These are phyloP conservation scores for Heliothis virescens DNA, from an alignment of 1,140 invertebrate species.

Conservation along the genomic window DNA sequence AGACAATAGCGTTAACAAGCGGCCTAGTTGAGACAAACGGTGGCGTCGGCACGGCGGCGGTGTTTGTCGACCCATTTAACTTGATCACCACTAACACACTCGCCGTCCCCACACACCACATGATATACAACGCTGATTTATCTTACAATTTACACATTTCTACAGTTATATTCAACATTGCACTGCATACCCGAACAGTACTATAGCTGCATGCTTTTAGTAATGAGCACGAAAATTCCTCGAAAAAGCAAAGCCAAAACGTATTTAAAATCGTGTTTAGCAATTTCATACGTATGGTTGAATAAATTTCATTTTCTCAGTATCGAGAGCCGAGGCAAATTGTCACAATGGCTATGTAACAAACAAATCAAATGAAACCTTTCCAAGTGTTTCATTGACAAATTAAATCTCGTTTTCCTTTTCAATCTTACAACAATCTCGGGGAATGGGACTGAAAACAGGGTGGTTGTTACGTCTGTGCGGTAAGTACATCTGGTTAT, in stretches of 20 bases:
- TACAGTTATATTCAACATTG: constrained; percentile 19
- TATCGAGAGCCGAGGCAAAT: constrained; percentile 42
- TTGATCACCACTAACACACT: constrained; percentile 61
- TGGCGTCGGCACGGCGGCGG: constrained; percentile 66
- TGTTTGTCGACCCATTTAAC: constrained; percentile 75
- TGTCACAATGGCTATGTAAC: constrained; percentile 40
- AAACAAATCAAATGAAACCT: constrained; percentile 50
- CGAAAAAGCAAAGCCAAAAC: constrained; percentile 15
- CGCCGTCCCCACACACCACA: constrained; percentile 15
- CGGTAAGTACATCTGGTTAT: constrained; percentile 56
- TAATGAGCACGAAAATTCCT: background rate
- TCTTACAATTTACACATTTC: constrained; percentile 35
- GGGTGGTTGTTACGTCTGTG: constrained; percentile 51
- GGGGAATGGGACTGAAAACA: constrained; percentile 42
- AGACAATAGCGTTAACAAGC: constrained; percentile 77
- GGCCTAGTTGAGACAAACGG: constrained; percentile 76
- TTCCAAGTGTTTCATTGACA: constrained; percentile 54
- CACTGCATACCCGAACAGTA: background rate
- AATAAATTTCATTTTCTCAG: constrained; percentile 42
- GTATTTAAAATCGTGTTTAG: constrained; percentile 36
- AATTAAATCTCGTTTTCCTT: constrained; percentile 54
- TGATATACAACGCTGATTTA: constrained; percentile 37
- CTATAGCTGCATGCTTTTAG: constrained; percentile 5
- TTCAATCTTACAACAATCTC: constrained; percentile 56
- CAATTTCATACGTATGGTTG: constrained; percentile 37